These are phyloP conservation scores for Gryon sp. DNA, from an alignment of 1,140 invertebrate genomes.

Conservation along the genomic window DNA sequence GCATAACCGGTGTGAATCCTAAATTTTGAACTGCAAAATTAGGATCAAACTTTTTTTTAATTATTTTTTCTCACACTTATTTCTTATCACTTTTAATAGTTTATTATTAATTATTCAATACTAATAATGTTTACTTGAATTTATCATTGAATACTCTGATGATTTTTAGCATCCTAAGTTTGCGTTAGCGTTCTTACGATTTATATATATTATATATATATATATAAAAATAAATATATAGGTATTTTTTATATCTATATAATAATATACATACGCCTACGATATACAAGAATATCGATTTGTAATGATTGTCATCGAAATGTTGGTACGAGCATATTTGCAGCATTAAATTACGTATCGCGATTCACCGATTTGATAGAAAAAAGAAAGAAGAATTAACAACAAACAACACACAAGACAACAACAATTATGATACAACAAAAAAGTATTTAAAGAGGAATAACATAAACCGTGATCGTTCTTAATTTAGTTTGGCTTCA, in stretches of 20 bases:
- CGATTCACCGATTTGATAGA: slow-evolving; percentile 46
- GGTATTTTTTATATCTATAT: slow-evolving; percentile 56
- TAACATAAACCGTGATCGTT: slow-evolving; percentile 52
- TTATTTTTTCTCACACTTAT: slow-evolving; percentile 15
- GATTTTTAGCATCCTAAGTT: slow-evolving; percentile 65
- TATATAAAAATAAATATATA: slow-evolving; percentile 30
- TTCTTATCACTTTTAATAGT: slow-evolving; percentile 51
- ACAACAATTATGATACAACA: slow-evolving; percentile 42
- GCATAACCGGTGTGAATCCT: slow-evolving; percentile 10
- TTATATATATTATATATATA: slow-evolving; percentile 51
- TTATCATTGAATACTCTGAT: slow-evolving; percentile 72
- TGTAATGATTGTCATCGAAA: slow-evolving; percentile 52
- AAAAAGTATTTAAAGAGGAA: slow-evolving; percentile 46
- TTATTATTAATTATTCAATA: slow-evolving; percentile 58
- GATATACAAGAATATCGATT: slow-evolving; percentile 50
- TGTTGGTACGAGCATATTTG: slow-evolving; percentile 46
- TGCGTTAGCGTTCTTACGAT: slow-evolving; percentile 61
- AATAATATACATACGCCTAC: slow-evolving; percentile 30
- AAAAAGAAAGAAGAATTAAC: too few relatives aligned
- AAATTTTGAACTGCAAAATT: slow-evolving; percentile 17
- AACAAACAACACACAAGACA: too few relatives aligned
- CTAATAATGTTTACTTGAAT: slow-evolving; percentile 67
- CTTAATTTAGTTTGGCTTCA: slow-evolving; percentile 49
- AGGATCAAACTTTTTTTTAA: background rate
- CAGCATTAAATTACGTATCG: slow-evolving; percentile 53